These are phyloP conservation scores for Oncorhynchus gorbuscha DNA, from an alignment of 2,113 vertebrate species.

Conservation along the genomic window DNA sequence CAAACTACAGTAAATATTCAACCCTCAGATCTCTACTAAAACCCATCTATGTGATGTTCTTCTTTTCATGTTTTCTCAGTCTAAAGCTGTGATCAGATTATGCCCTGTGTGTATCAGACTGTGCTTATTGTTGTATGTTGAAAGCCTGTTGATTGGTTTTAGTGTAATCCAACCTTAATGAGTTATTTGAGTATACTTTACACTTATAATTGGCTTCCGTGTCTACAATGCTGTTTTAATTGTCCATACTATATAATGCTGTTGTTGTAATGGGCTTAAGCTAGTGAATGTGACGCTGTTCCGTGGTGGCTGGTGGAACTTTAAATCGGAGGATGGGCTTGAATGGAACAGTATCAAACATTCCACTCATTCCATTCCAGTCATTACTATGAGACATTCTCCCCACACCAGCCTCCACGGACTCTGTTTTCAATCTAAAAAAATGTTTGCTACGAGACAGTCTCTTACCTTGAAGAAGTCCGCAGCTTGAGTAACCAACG, in stretches of 20 bases:
- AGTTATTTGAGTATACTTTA: constrained; percentile 50
- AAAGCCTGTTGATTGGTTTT: constrained; percentile 44
- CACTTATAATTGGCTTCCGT: constrained; percentile 61
- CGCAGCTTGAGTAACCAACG: constrained; percentile 70
- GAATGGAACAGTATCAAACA: too few species aligned
- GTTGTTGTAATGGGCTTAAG: constrained; percentile 15
- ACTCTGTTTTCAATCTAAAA: too few species aligned
- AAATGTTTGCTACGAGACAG: too few species aligned
- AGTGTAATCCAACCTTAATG: constrained; percentile 59
- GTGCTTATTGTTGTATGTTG: constrained; percentile 47
- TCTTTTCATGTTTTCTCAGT: neutral
- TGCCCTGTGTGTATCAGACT: constrained; percentile 31
- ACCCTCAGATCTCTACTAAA: constrained; percentile 19
- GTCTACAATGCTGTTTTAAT: constrained; percentile 48
- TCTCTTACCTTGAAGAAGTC: constrained; percentile 80
- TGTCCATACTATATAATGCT: constrained; percentile 43
- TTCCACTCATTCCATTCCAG: too few species aligned
- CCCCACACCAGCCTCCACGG: too few species aligned
- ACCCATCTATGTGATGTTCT: constrained; percentile 28
- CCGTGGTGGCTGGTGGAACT: neutral
- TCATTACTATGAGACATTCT: too few species aligned
- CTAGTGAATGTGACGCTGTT: neutral
- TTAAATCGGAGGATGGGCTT: neutral
- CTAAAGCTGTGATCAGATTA: neutral
- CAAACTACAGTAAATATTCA: neutral